A percentile compares a stretch with the other conserved stretches of the same genome.
phyloP scores from a whole-genome alignment of 2,797 vertebrate genomes.

The Rallus crepitans region DNA sequence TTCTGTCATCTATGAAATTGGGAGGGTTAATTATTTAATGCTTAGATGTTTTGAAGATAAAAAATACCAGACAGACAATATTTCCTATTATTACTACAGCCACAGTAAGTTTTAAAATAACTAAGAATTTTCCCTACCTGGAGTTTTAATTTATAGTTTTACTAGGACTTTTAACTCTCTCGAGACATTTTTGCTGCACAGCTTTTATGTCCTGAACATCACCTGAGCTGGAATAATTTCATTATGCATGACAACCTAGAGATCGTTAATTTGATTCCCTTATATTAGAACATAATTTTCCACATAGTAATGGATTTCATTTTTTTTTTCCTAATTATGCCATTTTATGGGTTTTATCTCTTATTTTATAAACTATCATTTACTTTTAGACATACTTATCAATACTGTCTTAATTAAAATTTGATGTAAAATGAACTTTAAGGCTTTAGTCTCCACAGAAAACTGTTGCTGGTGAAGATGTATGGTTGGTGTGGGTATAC shows the following conservation, averaged over 20 bases:
- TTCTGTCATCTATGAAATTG: background rate
- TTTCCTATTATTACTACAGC: background rate
- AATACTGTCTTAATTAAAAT: background rate
- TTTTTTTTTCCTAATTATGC: background rate
- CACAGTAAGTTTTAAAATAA: background rate
- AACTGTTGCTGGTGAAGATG: background rate
- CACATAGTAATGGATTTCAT: background rate
- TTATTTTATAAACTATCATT: background rate
- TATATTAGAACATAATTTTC: conserved; percentile 7
- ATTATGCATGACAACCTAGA: conserved; percentile 20
- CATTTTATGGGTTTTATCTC: background rate
- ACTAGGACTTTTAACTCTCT: background rate
- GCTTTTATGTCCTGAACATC: background rate
- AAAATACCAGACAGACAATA: background rate
- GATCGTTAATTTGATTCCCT: conserved; percentile 27
- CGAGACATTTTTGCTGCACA: background rate
- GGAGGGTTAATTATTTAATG: background rate
- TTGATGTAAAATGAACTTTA: background rate
- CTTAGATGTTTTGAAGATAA: background rate
- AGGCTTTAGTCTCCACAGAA: background rate
- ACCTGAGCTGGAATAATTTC: conserved; percentile 35
- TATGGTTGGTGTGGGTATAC: rapidly evolving
- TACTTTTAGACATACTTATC: background rate
- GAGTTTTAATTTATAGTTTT: background rate
- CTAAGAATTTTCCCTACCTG: background rate